phyloP scores from a whole-genome alignment of 2,888 invertebrate genomes.

The Mimumesa dahlbomi region DNA sequence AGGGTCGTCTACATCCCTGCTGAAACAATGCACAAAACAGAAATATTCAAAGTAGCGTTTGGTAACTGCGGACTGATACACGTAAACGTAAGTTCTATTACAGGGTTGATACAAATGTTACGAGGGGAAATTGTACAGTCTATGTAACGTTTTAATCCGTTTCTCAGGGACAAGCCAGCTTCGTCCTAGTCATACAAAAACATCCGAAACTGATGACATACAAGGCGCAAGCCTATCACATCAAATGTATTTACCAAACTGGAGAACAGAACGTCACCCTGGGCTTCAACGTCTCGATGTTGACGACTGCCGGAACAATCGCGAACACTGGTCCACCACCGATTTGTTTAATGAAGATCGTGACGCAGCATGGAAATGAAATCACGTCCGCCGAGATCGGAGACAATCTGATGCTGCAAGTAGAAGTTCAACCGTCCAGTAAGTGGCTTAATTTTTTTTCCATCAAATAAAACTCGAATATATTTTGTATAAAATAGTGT shows the following conservation, averaged over 20 bases:
- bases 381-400: slow-evolving; percentile 96
- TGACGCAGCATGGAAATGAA: slow-evolving; percentile 92
- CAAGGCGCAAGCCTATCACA: slow-evolving; percentile 97
- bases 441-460: slow-evolving; percentile 61
- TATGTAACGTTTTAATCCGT: neutral
- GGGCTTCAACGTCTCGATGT: slow-evolving; percentile 97
- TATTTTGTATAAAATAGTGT: neutral
- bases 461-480: too few species aligned
- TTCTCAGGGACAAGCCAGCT: slow-evolving; percentile 91
- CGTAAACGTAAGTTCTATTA: slow-evolving; percentile 87
- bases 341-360: slow-evolving; percentile 94
- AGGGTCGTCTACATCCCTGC: slow-evolving; percentile 89
- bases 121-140: neutral
- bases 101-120: neutral
- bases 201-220: slow-evolving; percentile 97
- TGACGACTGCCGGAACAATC: slow-evolving; percentile 96
- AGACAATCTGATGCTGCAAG: slow-evolving; percentile 92
- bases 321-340: slow-evolving; percentile 97
- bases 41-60: slow-evolving; percentile 92
- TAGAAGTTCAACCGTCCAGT: slow-evolving; percentile 89
- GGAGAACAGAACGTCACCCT: slow-evolving; percentile 95
- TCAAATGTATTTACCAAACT: slow-evolving; percentile 96
- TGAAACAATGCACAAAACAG: slow-evolving; percentile 81
- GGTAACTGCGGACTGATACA: slow-evolving; percentile 96
- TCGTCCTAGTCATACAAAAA: slow-evolving; percentile 96